phyloP scores from a whole-genome alignment of 2,888 invertebrate genomes.

The Patella caerulea region DNA sequence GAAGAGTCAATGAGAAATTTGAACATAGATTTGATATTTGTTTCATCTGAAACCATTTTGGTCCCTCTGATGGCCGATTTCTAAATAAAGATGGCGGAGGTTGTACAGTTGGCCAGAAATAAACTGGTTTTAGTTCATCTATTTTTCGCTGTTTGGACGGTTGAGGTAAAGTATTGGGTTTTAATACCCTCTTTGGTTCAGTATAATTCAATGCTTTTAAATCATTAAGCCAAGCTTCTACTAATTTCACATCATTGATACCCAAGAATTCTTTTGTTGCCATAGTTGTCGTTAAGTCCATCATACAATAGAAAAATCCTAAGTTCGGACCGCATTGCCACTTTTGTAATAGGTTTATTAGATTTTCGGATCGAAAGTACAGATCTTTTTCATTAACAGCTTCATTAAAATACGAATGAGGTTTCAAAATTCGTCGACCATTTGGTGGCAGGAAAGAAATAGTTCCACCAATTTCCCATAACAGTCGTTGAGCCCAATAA shows the following conservation, averaged over 20 bases:
- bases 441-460: slow-evolving; percentile 47
- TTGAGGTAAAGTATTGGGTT: too few relatives aligned
- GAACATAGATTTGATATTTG: too few relatives aligned
- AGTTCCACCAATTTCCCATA: slow-evolving; percentile 44
- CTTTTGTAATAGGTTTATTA: neutral
- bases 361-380: neutral
- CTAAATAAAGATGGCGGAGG: too few relatives aligned
- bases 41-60: too few relatives aligned
- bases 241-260: slow-evolving; percentile 43
- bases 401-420: neutral
- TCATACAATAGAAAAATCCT: slow-evolving; percentile 9
- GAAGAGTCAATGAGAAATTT: too few relatives aligned
- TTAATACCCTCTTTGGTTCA: slow-evolving; percentile 37
- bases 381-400: neutral
- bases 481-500: slow-evolving; percentile 52
- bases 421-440: slow-evolving; percentile 38
- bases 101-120: too few relatives aligned
- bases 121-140: too few relatives aligned
- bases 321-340: slow-evolving; percentile 3
- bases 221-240: slow-evolving; percentile 38
- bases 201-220: slow-evolving; percentile 29
- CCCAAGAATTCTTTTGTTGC: slow-evolving; percentile 37
- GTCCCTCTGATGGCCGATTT: too few relatives aligned
- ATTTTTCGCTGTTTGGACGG: too few relatives aligned
- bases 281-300: neutral